Evolutionary conservation across 2,797 vertebrate genomes (phyloP), one percentile per base, ranked within the genome.

Genomic region (Artibeus lituratus): DNA sequence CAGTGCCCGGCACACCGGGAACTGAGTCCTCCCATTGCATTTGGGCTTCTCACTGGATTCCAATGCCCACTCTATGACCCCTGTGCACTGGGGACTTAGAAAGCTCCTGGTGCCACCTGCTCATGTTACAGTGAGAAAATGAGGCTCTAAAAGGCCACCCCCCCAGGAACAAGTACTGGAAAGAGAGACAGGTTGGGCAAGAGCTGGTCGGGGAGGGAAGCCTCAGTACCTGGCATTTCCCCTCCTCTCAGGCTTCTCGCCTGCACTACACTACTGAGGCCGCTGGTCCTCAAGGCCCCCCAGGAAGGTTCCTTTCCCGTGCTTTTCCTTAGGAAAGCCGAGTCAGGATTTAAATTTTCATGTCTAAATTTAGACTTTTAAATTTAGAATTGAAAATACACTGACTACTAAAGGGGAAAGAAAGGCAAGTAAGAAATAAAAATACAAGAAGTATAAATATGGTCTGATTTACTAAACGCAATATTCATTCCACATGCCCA

Each of bases 361-460:
- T 3, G 21, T 24, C 53, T 87, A 35, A 35, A 80, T 72, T 55
- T 37, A 94, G 86, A 70, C 74, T 74, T 78, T n/a, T 42, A 62
- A 37, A 87, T 76, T 55, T 83, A 44, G 39, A 87, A 87, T 37
- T 59, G 65, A 44, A 65, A 90, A 78, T 51, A 74, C 44, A 70
- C 8, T 29, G 53, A 39, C 39, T 26, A 65, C 76, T 69, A 57
- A 94, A 12, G 3, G 35, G 12, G 57, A 87, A 57, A 19, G 95
- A 76, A 70, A 81, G 49, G 35, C 18, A 81, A 74, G 72, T 87
- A 90, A 47, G 21, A 93, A 81, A 74, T 42, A 91, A 80, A 87
- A 94, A 78, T 24, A 22, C 14, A 32, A 44, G 49, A 55, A n/a
- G 14, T 16, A 53, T 65, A 67, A 77, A 84, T 42, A 51, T 21